Base-by-base conservation (phyloP, 1,140 invertebrate genomes). In the Sarcophaga peregrina region DNA sequence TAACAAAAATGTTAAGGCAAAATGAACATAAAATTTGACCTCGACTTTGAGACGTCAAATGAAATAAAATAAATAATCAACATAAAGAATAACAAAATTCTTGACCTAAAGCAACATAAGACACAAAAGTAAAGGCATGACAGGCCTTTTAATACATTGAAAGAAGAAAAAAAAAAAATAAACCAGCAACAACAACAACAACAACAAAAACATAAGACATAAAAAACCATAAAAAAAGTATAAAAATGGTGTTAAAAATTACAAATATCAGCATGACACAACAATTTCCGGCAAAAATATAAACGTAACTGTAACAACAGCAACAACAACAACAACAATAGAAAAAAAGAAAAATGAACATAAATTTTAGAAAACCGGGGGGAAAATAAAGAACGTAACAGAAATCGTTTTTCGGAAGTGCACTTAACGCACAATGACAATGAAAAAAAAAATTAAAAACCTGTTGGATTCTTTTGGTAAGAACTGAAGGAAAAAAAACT, bases 191-290 rank as follows among this genome's bases (percentile, higher is more conserved):
- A 20, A 68, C 17, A 20, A 68, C 8, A 68, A 68, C 17, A 68
- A 68, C n/a, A 37, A 4, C 17, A 81, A 74, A 15, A 50, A 73
- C 47, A 82, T 48, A 54, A 82, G 68, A 81, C 72, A 52, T 81
- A 75, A 83, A 37, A 37, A 37, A 81, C 80, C 58, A 76, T 82
- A 62, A 81, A 74, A 81, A 81, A 37, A 37, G 25, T 37, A 37
- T 37, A 37, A 37, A 37, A 81, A 80, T 80, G 85, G 84, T 83
- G 87, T 87, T 87, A 88, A 89, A 83, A 83, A 89, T 89, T 88
- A 88, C 87, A 88, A 83, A 89, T 89, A 88, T 89, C 88, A 89
- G 88, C 88, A 89, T 89, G 88, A 89, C 88, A 87, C 88, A 87
- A 87, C 88, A 88, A 89, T 87, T 89, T 89, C 88, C 88, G 88